Percentiles rank a stretch among this genome's conserved stretches.
Evolutionary conservation across 2,113 vertebrate species (phyloP).

Genomic region (Hydropotes inermis): DNA sequence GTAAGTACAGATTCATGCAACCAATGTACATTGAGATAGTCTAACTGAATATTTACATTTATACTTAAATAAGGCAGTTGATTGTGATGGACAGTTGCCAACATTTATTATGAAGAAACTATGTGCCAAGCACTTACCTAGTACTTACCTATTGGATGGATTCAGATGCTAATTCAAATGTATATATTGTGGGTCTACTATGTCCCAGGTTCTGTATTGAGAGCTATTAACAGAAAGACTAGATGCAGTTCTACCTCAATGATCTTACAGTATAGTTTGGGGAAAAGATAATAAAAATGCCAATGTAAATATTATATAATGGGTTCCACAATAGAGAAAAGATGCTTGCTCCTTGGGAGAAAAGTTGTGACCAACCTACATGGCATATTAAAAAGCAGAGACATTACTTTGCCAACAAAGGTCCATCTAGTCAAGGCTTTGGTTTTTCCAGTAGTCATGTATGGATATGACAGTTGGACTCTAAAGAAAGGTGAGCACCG

Average conservation of each 20-base stretch:
- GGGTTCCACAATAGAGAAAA: background rate
- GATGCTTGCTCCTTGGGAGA: background rate
- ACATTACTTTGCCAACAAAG: background rate
- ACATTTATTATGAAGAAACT: background rate
- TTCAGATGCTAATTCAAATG: background rate
- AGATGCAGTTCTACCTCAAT: background rate
- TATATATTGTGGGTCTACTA: background rate
- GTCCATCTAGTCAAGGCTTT: background rate
- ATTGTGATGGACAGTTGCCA: background rate
- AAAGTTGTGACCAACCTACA: background rate
- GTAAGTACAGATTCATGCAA: background rate
- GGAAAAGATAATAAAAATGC: background rate
- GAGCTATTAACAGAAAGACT: background rate
- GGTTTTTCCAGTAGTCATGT: background rate
- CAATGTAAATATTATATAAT: background rate
- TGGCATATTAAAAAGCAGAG: background rate
- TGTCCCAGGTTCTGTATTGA: background rate
- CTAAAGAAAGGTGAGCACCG: background rate
- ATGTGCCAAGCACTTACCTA: background rate
- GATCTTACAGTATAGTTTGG: background rate
- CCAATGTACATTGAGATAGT: background rate
- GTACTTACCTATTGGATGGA: background rate
- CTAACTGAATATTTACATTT: background rate
- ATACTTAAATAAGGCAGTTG: background rate
- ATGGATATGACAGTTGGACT: background rate